Evolutionary conservation across 2,797 vertebrate genomes (phyloP), one percentile per base, ranked within the genome.

Genomic region (Acanthopagrus latus): DNA sequence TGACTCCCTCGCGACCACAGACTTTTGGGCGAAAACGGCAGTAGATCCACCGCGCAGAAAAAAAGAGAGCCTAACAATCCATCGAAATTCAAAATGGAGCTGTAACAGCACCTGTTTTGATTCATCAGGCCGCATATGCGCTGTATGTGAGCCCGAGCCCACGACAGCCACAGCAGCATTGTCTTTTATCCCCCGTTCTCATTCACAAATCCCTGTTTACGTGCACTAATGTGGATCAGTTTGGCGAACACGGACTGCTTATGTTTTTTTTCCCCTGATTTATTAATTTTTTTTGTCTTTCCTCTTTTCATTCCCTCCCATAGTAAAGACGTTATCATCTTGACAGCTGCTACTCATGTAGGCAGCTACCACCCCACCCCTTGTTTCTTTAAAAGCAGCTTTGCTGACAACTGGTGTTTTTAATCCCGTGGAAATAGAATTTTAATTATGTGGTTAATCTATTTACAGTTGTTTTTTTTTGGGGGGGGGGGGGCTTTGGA

Each of bases 41-140:
- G 18, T 18, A 33, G 60, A 76, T 12, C 23, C 62, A 46, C 27
- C 60, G 50, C 56, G 78, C 52, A 8, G 3, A 25, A 57, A 77
- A 86, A 76, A 33, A 76, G 80, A 81, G 29, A 83, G 67, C 71
- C 79, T 5, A 89, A 84, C 64, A 84, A 89, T 70, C 74, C 82
- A 83, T 90, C 83, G 90, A 90, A 76, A 90, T 93, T 86, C 94
- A 95, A 95, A 94, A 95, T 95, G 94, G 94, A 95, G 94, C 91
- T 90, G 87, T 75, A 76, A 25, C 88, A 88, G 93, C 94, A 94
- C 93, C 94, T 95, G 94, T 94, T 94, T 92, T 91, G 88, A 92
- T 92, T 89, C 89, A 90, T 94, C 91, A 89, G 90, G 89, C 88
- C 90, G 85, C 89, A 84, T 86, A 89, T 71, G 83, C 82, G 85